Evolutionary conservation across 2,113 vertebrate genomes (phyloP), one percentile per base, ranked within the genome.

Genomic region (Lophotis ruficrista): DNA sequence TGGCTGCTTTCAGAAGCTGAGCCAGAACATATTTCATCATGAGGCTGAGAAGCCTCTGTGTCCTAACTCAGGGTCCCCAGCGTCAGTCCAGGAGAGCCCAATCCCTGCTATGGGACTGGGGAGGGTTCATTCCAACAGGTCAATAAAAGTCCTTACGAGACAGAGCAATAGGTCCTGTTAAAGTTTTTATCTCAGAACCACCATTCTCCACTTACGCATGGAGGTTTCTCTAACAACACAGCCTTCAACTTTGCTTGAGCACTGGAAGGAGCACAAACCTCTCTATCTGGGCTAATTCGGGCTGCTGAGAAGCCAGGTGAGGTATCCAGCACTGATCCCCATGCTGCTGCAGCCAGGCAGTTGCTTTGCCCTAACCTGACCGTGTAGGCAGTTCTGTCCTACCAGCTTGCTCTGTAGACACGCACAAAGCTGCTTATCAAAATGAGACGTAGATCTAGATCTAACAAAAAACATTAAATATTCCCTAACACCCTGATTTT

Each of bases 1-100:
- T 22, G 66, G 82, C 78, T 78, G 77, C 73, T 65, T 53, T 69
- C 65, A 89, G 88, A 91, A 83, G 91, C 88, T 28, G 37, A 70
- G 71, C 57, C 66, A 83, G 64, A 66, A 35, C 33, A 1, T 0
- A 9, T 22, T 24, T 19, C 62, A n/a, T 7, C 30, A 7, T 0
- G 10, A 18, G 3, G 37, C 58, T 60, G 47, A 56, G 38, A n/a
- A 75, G 31, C 11, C 31, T 51, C 31, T 12, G 14, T 21, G 65
- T 11, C 47, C 57, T 37, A 47, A 3, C 11, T 25, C 35, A 25
- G 38, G 41, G 78, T 4, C 9, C 78, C 23, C 62, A 58, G 7
- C 1, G 5, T 5, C 15, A 33, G n/a, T 0, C 30, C 62, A 51
- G 48, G 10, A 35, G 62, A 82, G 35, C 78, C 48, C 4, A 0